A percentile compares a stretch with the other conserved stretches of the same genome.
Evolutionary conservation across 2,888 invertebrate genomes (phyloP).

Genomic region (Noctua comes): DNA sequence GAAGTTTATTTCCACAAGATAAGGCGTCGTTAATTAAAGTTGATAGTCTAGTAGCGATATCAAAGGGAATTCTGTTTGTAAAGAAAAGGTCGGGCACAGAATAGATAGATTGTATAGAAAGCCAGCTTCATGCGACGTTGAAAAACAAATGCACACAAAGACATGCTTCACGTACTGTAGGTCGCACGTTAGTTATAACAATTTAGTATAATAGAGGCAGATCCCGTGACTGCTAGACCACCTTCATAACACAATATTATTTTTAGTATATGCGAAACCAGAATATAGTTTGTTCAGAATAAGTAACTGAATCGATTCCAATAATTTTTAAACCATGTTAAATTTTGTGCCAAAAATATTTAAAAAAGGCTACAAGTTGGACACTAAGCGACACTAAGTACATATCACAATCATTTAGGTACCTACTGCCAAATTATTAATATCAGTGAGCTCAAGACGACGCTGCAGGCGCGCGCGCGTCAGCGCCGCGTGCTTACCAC

Average conservation of each 20-base stretch:
- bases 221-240: background rate
- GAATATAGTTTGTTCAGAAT: no score
- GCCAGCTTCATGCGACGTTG: background rate
- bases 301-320: no score
- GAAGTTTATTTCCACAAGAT: conserved; percentile 15
- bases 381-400: no score
- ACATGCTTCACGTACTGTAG: background rate
- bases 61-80: conserved; percentile 43
- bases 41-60: conserved; percentile 30
- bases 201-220: background rate
- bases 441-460: no score
- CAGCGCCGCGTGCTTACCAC: no score
- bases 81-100: background rate
- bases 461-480: no score
- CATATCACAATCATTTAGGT: no score
- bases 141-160: background rate
- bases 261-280: no score
- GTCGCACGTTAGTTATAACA: background rate
- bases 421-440: no score
- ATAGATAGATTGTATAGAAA: background rate
- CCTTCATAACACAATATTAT: background rate
- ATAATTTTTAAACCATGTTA: no score
- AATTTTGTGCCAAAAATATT: no score
- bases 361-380: no score
- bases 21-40: conserved; percentile 49